Evolutionary conservation across 2,113 vertebrate genomes (phyloP), one percentile per base, ranked within the genome.

Genomic region (Lontra canadensis): DNA sequence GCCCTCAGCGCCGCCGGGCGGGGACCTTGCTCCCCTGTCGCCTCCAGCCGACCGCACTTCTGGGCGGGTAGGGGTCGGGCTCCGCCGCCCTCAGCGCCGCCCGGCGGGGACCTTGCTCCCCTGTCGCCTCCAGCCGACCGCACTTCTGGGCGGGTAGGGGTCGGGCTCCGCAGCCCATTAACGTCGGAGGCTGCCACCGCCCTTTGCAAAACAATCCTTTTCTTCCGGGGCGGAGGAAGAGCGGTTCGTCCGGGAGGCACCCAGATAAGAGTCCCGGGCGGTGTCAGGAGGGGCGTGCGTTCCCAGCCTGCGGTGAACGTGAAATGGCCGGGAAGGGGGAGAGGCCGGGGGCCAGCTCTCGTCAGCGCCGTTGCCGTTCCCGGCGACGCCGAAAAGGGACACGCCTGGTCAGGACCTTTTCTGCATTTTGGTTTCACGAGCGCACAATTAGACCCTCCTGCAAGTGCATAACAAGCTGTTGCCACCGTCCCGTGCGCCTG

Each of bases 11-110:
- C 67, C 3, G 17, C 67, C 15, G 3, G 4, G 67, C 20, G 5
- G 67, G 17, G 67, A 20, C 67, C 3, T 15, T 9, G 67, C 34
- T 4, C 15, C 17, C 67, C 17, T 3, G 63, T 7, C 14, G 34
- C 57, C 9, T 12, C 13, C 4, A 31, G 31, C n/a, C 26, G 36
- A 25, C 4, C 3, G 39, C 55, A 61, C 34, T 31, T n/a, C 23
- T 20, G 7, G 47, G 34, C 25, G 15, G 21, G 17, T 0, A 15
- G 26, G 44, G 2, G 4, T 26, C 9, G 13, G n/a, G 59, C 6
- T 20, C 8, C 2, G 13, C 42, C 0, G 7, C 7, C 1, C 7
- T 12, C 1, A 1, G 36, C 20, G 36, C 67, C 3, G 17, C 67
- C 15, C 7, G 4, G 67, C 20, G 5, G 67, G 17, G 67, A 20